phyloP scores from a whole-genome alignment of 2,797 vertebrate species.

The Lepidocolaptes lacrymiger region DNA sequence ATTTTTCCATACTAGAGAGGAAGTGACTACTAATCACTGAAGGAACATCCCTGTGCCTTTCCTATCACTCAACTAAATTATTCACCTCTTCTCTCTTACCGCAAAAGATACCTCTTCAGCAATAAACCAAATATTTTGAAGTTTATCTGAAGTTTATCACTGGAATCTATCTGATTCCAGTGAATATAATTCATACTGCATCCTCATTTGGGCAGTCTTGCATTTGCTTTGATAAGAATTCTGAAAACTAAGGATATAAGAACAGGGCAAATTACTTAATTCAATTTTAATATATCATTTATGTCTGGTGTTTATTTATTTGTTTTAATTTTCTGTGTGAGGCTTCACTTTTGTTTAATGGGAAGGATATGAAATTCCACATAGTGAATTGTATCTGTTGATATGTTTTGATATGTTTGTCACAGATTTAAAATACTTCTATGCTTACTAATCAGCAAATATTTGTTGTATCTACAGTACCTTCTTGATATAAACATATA shows the following conservation, averaged over 20 bases:
- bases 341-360: neutral
- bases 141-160: neutral
- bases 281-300: neutral
- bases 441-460: neutral
- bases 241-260: neutral
- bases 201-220: neutral
- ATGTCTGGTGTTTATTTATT: neutral
- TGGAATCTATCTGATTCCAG: neutral
- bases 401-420: neutral
- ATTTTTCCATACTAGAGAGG: neutral
- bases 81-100: neutral
- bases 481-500: neutral
- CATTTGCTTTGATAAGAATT: neutral
- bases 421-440: neutral
- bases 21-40: neutral
- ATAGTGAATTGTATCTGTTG: neutral
- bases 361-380: neutral
- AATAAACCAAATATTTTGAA: conserved; percentile 1
- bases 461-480: neutral
- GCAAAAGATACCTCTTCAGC: neutral
- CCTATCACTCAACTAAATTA: conserved; percentile 4
- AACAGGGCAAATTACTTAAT: neutral
- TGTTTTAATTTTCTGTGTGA: neutral
- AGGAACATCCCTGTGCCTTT: neutral
- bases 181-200: neutral